phyloP scores from a whole-genome alignment of 1,140 invertebrate species.

The Ceratosolen fusciceps region DNA sequence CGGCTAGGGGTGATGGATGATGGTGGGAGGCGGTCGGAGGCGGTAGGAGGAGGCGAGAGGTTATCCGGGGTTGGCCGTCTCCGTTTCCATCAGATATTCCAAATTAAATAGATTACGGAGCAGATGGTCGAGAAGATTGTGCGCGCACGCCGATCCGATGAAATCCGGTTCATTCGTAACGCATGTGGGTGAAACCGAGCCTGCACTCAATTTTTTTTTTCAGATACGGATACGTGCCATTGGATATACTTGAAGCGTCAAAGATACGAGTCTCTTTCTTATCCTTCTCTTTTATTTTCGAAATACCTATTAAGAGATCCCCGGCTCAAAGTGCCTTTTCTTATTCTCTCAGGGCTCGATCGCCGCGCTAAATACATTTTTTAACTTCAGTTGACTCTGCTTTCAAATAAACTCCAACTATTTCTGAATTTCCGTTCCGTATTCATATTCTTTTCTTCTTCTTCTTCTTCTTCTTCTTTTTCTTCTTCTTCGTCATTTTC shows the following conservation, averaged over 20 bases:
- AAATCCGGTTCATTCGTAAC: neutral
- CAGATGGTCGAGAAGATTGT: conserved; percentile 1
- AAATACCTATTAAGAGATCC: neutral
- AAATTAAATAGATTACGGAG: conserved; percentile 47
- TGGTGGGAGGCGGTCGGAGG: too few species aligned
- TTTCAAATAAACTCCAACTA: too few species aligned
- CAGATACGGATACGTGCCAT: neutral
- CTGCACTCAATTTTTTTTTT: neutral
- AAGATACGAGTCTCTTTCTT: neutral
- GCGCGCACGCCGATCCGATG: neutral
- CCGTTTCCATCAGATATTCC: conserved; percentile 27
- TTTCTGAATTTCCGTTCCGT: too few species aligned
- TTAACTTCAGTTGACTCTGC: too few species aligned
- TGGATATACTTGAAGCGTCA: conserved; percentile 1
- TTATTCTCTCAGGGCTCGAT: neutral
- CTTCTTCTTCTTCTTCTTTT: neutral
- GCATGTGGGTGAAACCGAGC: neutral
- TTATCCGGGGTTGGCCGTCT: neutral
- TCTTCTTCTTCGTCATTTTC: too few species aligned
- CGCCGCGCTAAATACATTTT: too few species aligned
- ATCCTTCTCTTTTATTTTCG: neutral
- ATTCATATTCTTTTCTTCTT: too few species aligned
- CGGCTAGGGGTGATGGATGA: too few species aligned
- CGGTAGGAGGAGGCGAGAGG: neutral
- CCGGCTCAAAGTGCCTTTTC: neutral